These are phyloP conservation scores for Mythimna vitellina DNA, from an alignment of 2,888 invertebrate species.

Conservation along the genomic window DNA sequence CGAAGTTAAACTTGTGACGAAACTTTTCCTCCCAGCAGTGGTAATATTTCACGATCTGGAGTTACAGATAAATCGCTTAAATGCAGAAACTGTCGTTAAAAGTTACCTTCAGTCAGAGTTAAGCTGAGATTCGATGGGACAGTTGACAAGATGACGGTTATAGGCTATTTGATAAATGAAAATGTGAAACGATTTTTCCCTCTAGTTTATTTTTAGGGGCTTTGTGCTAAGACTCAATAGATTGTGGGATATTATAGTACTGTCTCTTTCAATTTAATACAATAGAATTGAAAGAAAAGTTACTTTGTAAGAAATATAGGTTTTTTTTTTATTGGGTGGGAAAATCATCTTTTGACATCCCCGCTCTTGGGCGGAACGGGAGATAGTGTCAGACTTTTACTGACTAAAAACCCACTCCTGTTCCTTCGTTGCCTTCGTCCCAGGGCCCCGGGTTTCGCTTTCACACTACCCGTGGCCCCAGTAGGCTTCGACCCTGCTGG, in stretches of 20 bases:
- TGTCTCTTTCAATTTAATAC: too few species aligned
- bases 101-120: constrained; percentile 3
- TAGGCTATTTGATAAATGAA: not conserved
- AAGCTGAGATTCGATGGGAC: not conserved
- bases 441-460: too few species aligned
- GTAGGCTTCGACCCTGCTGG: too few species aligned
- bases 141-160: not conserved
- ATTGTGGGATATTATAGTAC: not conserved
- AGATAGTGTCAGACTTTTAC: too few species aligned
- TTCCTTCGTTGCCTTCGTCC: too few species aligned
- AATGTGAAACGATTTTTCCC: not conserved
- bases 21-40: constrained; percentile 14
- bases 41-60: constrained; percentile 30
- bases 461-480: too few species aligned
- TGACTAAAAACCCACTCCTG: too few species aligned
- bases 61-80: constrained; percentile 17
- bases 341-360: too few species aligned
- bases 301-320: not conserved
- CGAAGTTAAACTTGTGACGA: not conserved
- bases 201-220: not conserved
- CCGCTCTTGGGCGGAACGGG: too few species aligned
- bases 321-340: too few species aligned
- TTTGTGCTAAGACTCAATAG: not conserved
- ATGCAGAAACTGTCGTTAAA: constrained; percentile 18
- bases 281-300: not conserved